Evolutionary conservation across 2,797 vertebrate species (phyloP).

Genomic region (Sebastes trivittatus): DNA sequence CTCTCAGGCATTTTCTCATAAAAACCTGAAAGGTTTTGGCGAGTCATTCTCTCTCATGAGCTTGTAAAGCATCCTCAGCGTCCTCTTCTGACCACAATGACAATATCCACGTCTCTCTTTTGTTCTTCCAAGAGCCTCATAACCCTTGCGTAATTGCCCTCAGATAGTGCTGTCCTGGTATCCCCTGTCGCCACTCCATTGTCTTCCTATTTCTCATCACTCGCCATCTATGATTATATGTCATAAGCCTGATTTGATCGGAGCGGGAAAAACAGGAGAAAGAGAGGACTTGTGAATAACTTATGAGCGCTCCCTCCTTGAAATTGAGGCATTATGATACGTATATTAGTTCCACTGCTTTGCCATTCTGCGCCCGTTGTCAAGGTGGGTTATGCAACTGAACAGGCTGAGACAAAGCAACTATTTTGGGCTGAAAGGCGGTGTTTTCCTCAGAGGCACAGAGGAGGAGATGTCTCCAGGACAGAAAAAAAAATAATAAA

Average conservation of each 20-base stretch:
- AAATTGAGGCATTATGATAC: slow-evolving; percentile 53
- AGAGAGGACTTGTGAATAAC: slow-evolving; percentile 53
- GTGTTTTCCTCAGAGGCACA: slow-evolving; percentile 33
- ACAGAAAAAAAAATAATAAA: slow-evolving; percentile 7
- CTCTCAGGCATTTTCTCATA: slow-evolving; percentile 64
- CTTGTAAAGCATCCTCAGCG: slow-evolving; percentile 53
- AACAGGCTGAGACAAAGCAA: slow-evolving; percentile 42
- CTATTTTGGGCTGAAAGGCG: slow-evolving; percentile 32
- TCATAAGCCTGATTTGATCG: slow-evolving; percentile 47
- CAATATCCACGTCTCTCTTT: slow-evolving; percentile 3
- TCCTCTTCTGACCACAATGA: slow-evolving; percentile 53
- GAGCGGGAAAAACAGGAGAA: not conserved
- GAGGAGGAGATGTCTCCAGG: slow-evolving; percentile 8
- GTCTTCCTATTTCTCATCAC: slow-evolving; percentile 19
- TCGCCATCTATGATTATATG: slow-evolving; percentile 22
- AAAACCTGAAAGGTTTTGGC: slow-evolving; percentile 63
- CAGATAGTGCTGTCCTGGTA: slow-evolving; percentile 1
- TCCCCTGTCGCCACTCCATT: not conserved
- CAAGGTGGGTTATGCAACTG: slow-evolving; percentile 63
- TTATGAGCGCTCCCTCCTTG: slow-evolving; percentile 37
- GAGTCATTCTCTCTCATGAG: slow-evolving; percentile 45
- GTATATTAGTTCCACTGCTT: slow-evolving; percentile 65
- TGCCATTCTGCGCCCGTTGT: slow-evolving; percentile 43
- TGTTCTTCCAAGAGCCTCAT: slow-evolving; percentile 11
- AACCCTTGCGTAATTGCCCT: slow-evolving; percentile 27